phyloP scores from a whole-genome alignment of 2,888 invertebrate species.

The Erebia aethiops region DNA sequence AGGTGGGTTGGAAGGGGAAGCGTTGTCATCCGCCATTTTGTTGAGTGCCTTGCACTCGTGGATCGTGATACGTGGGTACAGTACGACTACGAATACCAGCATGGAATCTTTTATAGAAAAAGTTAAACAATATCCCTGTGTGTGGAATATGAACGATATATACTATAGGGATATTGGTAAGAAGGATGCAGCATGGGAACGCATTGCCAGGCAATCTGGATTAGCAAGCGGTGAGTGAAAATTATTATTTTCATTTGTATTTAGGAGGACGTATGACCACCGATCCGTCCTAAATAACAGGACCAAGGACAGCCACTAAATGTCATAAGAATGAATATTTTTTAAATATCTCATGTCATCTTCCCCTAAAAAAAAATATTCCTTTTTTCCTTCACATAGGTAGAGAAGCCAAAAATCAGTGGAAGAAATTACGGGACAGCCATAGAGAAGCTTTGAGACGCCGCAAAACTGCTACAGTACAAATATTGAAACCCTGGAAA shows the following conservation, averaged over 20 bases:
- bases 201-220: slow-evolving; percentile 43
- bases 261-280: no score
- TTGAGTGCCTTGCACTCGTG: not conserved
- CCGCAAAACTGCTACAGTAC: slow-evolving; percentile 38
- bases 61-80: not conserved
- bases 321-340: no score
- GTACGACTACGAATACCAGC: not conserved
- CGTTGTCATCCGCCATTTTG: not conserved
- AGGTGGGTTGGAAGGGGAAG: not conserved
- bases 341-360: no score
- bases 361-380: not conserved
- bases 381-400: slow-evolving; percentile 30
- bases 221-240: slow-evolving; percentile 41
- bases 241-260: not conserved
- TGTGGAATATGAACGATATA: slow-evolving; percentile 43
- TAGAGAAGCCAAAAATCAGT: slow-evolving; percentile 43
- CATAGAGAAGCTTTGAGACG: slow-evolving; percentile 44
- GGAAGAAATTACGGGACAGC: slow-evolving; percentile 44
- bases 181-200: slow-evolving; percentile 45
- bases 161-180: slow-evolving; percentile 42
- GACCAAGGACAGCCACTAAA: no score
- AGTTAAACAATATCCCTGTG: slow-evolving; percentile 41
- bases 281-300: no score
- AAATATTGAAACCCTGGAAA: slow-evolving; percentile 41
- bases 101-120: slow-evolving; percentile 47